These are phyloP conservation scores for Henricia sp. DNA, from an alignment of 53 echinoderm and acorn worm genomes.

Conservation along the genomic window DNA sequence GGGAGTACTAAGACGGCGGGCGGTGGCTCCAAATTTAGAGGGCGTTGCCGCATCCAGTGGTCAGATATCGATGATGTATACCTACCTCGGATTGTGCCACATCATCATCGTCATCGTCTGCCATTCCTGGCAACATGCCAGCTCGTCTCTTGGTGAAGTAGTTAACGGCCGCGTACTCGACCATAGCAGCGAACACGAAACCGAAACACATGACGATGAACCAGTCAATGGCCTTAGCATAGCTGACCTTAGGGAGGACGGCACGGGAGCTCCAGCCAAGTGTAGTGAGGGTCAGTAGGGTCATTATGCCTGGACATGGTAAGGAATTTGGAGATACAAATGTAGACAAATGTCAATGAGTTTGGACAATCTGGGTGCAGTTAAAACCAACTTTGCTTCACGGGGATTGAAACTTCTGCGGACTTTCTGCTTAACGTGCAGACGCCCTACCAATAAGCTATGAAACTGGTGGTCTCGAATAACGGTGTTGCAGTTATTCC, in stretches of 20 bases:
- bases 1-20: background rate
- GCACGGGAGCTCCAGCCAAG: constrained; percentile 87
- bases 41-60: too few species aligned
- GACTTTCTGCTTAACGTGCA: too few species aligned
- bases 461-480: too few species aligned
- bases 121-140: constrained; percentile 92
- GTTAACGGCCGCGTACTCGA: constrained; percentile 94
- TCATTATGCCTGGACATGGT: constrained; percentile 77
- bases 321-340: too few species aligned
- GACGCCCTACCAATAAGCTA: too few species aligned
- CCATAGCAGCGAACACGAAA: constrained; percentile 84
- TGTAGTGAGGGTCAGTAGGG: constrained; percentile 92
- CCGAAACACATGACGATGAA: constrained; percentile 89
- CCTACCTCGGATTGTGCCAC: constrained; percentile 83
- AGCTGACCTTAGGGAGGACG: constrained; percentile 91
- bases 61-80: constrained; percentile 10
- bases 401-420: too few species aligned
- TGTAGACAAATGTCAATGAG: too few species aligned
- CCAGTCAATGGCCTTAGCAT: constrained; percentile 96
- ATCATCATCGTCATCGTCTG: constrained; percentile 90
- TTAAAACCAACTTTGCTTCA: too few species aligned
- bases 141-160: constrained; percentile 95
- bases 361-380: too few species aligned
- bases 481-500: too few species aligned
- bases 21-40: background rate